These are phyloP conservation scores for Dryobota labecula DNA, from an alignment of 2,888 invertebrate genomes.

Conservation along the genomic window DNA sequence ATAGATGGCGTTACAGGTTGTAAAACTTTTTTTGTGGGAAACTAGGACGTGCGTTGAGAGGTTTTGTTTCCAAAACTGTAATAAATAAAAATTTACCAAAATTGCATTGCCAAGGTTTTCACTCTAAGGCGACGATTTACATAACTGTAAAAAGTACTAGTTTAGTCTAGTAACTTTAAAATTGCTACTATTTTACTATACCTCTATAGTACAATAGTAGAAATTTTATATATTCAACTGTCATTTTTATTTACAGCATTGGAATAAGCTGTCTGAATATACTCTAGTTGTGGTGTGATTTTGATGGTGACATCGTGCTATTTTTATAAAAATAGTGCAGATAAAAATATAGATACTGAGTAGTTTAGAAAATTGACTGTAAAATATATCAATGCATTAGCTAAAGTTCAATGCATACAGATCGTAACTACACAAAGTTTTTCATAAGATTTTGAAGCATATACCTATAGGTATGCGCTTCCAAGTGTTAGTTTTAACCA, in stretches of 20 bases:
- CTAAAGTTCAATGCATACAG: not conserved
- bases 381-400: too few species aligned
- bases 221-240: not conserved
- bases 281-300: not conserved
- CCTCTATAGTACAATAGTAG: not conserved
- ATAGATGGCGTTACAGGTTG: too few species aligned
- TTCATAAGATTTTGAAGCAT: not conserved
- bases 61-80: too few species aligned
- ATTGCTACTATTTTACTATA: too few species aligned
- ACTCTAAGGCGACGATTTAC: too few species aligned
- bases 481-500: constrained; percentile 4
- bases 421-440: not conserved
- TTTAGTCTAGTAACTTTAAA: too few species aligned
- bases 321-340: not conserved
- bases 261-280: not conserved
- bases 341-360: not conserved
- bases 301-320: not conserved
- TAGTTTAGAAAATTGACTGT: not conserved
- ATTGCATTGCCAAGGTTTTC: too few species aligned
- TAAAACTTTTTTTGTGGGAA: too few species aligned
- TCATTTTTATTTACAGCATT: not conserved
- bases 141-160: not conserved
- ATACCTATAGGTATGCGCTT: not conserved
- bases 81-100: too few species aligned
- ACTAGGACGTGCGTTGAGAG: too few species aligned